Conservation (phyloP, 2,888 invertebrate genomes). For the Gnatocerus cornutus region DNA sequence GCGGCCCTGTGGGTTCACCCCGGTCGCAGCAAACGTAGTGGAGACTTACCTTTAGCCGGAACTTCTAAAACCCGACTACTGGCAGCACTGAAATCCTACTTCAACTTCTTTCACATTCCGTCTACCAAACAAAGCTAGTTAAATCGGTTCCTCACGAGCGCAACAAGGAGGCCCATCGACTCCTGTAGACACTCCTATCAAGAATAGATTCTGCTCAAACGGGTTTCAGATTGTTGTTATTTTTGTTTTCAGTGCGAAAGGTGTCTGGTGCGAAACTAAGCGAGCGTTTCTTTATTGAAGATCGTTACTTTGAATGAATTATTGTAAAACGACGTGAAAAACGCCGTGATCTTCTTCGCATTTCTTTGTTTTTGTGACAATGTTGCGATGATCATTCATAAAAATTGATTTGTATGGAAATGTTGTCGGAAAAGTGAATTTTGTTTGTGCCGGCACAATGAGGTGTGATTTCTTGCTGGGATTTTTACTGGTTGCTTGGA, state of each 20-base stretch:
- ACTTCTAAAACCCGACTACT: not conserved
- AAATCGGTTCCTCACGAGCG: not conserved
- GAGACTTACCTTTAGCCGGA: not conserved
- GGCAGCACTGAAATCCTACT: not conserved
- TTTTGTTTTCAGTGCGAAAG: conserved; percentile 47
- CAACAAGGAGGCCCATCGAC: not conserved
- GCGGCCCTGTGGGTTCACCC: not conserved
- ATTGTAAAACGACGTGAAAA: conserved; percentile 1
- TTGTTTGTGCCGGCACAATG: conserved; percentile 29
- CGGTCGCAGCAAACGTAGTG: not conserved
- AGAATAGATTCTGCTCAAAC: conserved; percentile 27
- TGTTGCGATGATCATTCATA: conserved; percentile 23
- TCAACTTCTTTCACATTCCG: not conserved
- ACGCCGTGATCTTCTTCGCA: not conserved
- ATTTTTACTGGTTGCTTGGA: conserved; percentile 26
- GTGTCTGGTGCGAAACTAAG: not conserved
- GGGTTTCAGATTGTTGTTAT: conserved; percentile 50
- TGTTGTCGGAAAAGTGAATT: conserved; percentile 29
- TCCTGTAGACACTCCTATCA: not conserved
- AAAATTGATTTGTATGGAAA: conserved; percentile 33
- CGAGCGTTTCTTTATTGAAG: conserved; percentile 4
- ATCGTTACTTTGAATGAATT: conserved; percentile 18
- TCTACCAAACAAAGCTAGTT: not conserved
- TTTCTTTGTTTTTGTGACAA: not conserved
- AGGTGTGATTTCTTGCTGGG: conserved; percentile 33